Conservation (phyloP, 2,888 invertebrate species). For the Cheilosia scutellata region DNA sequence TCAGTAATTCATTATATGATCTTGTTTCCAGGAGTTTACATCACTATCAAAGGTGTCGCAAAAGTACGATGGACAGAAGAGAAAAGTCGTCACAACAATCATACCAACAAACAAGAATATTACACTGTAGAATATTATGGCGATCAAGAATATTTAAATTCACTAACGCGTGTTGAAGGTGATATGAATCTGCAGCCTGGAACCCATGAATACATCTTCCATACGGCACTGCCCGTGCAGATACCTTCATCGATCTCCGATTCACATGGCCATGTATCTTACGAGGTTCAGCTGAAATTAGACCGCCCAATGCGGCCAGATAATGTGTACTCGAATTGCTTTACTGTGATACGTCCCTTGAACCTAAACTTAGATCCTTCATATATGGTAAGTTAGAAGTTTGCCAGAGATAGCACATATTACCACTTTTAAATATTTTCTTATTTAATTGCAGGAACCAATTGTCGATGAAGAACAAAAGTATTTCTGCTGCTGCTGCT, state of each 20-base stretch:
- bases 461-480: conserved; percentile 70
- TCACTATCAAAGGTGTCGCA: conserved; percentile 77
- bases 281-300: conserved; percentile 60
- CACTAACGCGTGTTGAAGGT: conserved; percentile 59
- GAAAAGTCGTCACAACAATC: conserved; percentile 62
- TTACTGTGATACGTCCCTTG: conserved; percentile 57
- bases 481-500: conserved; percentile 77
- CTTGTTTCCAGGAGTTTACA: conserved; percentile 72
- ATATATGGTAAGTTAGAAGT: conserved; percentile 24
- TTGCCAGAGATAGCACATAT: background rate
- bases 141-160: conserved; percentile 74
- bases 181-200: conserved; percentile 72
- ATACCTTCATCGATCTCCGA: conserved; percentile 76
- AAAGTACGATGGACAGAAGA: conserved; percentile 77
- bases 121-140: conserved; percentile 65
- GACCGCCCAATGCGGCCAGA: conserved; percentile 57
- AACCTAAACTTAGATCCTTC: conserved; percentile 59
- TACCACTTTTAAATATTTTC: background rate
- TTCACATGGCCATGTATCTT: conserved; percentile 54
- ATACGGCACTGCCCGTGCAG: conserved; percentile 76
- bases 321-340: conserved; percentile 43
- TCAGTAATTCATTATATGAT: background rate
- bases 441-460: conserved; percentile 65
- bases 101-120: conserved; percentile 52
- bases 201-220: conserved; percentile 77